phyloP scores from a whole-genome alignment of 2,113 vertebrate species.

The Ammodramus savannarum region DNA sequence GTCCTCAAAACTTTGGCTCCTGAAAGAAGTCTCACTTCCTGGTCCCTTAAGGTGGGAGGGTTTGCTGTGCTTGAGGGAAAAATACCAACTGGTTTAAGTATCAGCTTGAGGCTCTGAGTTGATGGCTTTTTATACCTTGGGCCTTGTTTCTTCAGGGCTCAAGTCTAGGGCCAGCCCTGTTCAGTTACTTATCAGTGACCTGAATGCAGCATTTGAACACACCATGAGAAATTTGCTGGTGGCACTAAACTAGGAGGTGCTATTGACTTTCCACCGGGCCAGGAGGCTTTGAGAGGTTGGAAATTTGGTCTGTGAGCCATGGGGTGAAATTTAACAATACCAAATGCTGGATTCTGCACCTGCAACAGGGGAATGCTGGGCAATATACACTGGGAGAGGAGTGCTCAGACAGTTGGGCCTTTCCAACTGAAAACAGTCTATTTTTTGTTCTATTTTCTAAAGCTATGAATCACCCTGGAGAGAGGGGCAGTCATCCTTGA shows the following conservation, averaged over 20 bases:
- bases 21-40: neutral
- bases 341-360: neutral
- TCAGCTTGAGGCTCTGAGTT: neutral
- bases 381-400: neutral
- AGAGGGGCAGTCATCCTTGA: neutral
- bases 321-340: neutral
- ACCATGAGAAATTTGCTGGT: neutral
- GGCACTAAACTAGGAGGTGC: neutral
- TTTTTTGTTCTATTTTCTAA: neutral
- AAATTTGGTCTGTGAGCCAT: neutral
- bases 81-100: neutral
- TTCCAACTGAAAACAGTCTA: neutral
- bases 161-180: neutral
- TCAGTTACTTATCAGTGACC: neutral
- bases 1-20: neutral
- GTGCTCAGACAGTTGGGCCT: neutral
- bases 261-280: neutral
- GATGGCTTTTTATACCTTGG: neutral
- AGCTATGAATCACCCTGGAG: neutral
- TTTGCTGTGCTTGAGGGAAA: neutral
- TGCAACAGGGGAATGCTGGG: neutral
- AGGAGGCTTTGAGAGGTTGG: neutral
- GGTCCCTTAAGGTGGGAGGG: neutral
- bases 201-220: neutral
- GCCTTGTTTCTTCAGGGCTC: neutral